Evolutionary conservation across 2,797 vertebrate genomes (phyloP), one percentile per base, ranked within the genome.

Genomic region (Epinephelus awoara): DNA sequence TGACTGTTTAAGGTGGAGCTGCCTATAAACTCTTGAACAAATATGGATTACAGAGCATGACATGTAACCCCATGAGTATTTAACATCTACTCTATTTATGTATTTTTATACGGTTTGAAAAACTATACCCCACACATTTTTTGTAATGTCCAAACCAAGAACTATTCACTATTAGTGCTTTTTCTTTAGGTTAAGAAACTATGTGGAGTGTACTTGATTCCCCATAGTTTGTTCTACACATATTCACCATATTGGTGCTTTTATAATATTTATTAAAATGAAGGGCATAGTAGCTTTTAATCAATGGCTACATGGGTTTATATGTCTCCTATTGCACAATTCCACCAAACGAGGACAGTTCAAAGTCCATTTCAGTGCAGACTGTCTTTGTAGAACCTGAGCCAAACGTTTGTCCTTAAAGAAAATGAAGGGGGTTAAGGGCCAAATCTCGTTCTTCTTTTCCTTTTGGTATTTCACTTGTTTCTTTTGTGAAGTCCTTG

Each of bases 241-340:
- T 93, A 88, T 94, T 89, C 95, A 95, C 94, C 96, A 96, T 93
- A 95, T 96, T 96, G 96, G 95, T 96, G 95, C 74, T 90, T 92
- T 92, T 88, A 76, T 75, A 51, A 67, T 93, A 90, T 90, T 93
- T 93, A 89, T 93, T 89, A 21, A 85, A 81, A 91, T 92, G 87
- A 93, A 92, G 90, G 89, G 91, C 82, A 63, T 70, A 2, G 75
- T 80, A 84, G 86, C 63, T 84, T 87, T 85, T 82, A 65, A 85
- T 80, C 25, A 70, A 27, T 75, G 62, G 80, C 80, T 85, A 42
- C 51, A n/a, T 84, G 83, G 74, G 47, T 89, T 84, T 80, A 72
- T 81, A 67, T 65, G 62, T 88, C 71, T 89, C 66, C 75, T 49
- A 54, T 91, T 92, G 90, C 90, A 93, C 85, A 90, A 77, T 85